Percentiles rank a stretch among this genome's conserved stretches.
Evolutionary conservation across 2,113 vertebrate species (phyloP).

Genomic region (Takifugu flavidus): DNA sequence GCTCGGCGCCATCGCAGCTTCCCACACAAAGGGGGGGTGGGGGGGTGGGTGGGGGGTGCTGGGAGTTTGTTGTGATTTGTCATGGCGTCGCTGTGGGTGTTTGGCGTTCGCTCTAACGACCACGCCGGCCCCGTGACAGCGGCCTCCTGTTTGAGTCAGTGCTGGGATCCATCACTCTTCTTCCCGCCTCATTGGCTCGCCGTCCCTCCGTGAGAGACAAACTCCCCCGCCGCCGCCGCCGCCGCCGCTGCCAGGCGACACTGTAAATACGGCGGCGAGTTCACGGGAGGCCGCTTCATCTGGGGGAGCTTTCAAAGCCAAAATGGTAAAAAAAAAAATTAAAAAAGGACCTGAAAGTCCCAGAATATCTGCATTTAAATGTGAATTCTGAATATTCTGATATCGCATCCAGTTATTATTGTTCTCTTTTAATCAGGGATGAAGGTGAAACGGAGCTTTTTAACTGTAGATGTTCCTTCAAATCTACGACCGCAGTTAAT

Average conservation of each 20-base stretch:
- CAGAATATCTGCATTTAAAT: too few species aligned
- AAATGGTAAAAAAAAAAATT: too few species aligned
- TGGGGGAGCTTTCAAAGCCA: conserved; percentile 22
- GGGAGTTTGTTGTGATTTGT: conserved; percentile 57
- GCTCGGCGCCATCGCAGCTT: conserved; percentile 12
- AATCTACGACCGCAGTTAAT: too few species aligned
- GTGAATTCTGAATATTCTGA: too few species aligned
- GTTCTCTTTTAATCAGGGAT: too few species aligned
- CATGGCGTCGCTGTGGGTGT: conserved; percentile 36
- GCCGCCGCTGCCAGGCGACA: conserved; percentile 29
- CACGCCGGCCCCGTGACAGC: conserved; percentile 47
- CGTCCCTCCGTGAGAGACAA: conserved; percentile 41
- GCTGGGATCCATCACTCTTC: conserved; percentile 69
- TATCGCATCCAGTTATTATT: too few species aligned
- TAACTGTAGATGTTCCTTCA: too few species aligned
- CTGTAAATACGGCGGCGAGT: conserved; percentile 64
- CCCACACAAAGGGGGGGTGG: neutral
- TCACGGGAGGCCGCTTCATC: conserved; percentile 48
- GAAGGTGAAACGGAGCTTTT: too few species aligned
- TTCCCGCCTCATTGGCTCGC: conserved; percentile 60
- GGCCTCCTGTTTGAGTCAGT: conserved; percentile 51
- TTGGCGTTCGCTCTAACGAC: conserved; percentile 59
- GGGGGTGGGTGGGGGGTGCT: conserved; percentile 14
- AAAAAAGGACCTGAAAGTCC: too few species aligned
- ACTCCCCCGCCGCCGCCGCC: conserved; percentile 34